Conservation (phyloP, 2,113 vertebrate species). For the Helogale parvula region DNA sequence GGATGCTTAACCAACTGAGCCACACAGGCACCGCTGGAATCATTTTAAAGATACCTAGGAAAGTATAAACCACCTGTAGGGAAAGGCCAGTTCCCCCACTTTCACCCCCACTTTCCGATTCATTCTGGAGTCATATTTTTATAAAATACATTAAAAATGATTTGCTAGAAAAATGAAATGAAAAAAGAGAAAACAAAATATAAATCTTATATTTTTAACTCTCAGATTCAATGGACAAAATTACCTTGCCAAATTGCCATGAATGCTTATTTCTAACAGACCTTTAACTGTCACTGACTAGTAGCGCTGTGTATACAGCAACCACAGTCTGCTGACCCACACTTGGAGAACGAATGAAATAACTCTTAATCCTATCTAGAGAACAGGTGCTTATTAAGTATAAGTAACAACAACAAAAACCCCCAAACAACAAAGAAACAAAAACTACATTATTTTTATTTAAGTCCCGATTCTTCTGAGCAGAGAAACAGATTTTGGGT, state of each 20-base stretch:
- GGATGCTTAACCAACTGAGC: too few relatives aligned
- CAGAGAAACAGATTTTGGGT: neutral
- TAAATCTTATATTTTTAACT: neutral
- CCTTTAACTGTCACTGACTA: neutral
- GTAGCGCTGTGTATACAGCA: neutral
- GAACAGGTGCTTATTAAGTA: neutral
- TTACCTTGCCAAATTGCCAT: neutral
- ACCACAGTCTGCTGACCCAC: neutral
- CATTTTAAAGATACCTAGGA: neutral
- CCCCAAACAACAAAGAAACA: neutral
- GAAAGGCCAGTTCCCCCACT: neutral
- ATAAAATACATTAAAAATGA: neutral
- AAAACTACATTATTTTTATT: neutral
- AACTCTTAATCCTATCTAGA: neutral
- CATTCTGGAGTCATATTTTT: conserved; percentile 12
- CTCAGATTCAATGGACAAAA: conserved; percentile 5
- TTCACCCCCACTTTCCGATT: fast-evolving
- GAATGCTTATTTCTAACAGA: neutral
- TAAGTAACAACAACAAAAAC: neutral
- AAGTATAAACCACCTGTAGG: neutral
- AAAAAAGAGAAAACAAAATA: neutral
- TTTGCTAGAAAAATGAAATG: neutral
- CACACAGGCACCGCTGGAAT: neutral
- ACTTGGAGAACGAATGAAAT: neutral
- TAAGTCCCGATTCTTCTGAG: neutral